Conservation (phyloP, 2,797 vertebrate species). For the Distichodus sexfasciatus region DNA sequence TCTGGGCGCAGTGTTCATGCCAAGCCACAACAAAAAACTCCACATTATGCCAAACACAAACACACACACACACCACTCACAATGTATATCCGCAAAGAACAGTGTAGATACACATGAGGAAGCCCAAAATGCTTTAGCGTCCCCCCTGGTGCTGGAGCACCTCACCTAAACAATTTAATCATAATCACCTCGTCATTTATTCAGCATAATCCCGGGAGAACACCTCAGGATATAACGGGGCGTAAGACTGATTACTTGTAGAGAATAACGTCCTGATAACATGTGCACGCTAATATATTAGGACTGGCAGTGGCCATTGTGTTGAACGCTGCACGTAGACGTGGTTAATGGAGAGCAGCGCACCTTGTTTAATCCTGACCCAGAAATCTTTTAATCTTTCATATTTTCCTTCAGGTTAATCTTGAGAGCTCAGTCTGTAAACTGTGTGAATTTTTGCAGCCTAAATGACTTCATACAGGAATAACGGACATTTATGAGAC, state of each 20-base stretch:
- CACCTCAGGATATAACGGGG: slow-evolving; percentile 35
- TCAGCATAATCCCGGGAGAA: slow-evolving; percentile 9
- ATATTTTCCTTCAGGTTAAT: not conserved
- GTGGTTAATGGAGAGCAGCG: not conserved
- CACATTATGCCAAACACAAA: slow-evolving; percentile 52
- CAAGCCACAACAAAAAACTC: slow-evolving; percentile 57
- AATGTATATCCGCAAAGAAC: slow-evolving; percentile 29
- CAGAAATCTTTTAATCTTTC: not conserved
- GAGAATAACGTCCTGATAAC: not conserved
- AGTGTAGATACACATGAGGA: not conserved
- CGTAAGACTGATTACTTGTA: not conserved
- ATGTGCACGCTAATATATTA: not conserved
- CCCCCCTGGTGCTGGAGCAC: too few species aligned
- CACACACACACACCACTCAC: slow-evolving; percentile 18
- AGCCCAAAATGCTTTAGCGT: not conserved
- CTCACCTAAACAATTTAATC: slow-evolving; percentile 41
- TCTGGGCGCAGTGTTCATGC: slow-evolving; percentile 53
- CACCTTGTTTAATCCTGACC: not conserved
- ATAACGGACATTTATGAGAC: too few species aligned
- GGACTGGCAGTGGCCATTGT: slow-evolving; percentile 3
- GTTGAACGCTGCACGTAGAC: not conserved
- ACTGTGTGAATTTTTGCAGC: too few species aligned
- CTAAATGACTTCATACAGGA: too few species aligned
- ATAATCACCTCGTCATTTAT: slow-evolving; percentile 51
- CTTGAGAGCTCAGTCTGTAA: not conserved